Percentiles rank a stretch among this genome's conserved stretches.
These are phyloP conservation scores for Bungarus multicinctus DNA, from an alignment of 2,113 vertebrate genomes.

Conservation along the genomic window DNA sequence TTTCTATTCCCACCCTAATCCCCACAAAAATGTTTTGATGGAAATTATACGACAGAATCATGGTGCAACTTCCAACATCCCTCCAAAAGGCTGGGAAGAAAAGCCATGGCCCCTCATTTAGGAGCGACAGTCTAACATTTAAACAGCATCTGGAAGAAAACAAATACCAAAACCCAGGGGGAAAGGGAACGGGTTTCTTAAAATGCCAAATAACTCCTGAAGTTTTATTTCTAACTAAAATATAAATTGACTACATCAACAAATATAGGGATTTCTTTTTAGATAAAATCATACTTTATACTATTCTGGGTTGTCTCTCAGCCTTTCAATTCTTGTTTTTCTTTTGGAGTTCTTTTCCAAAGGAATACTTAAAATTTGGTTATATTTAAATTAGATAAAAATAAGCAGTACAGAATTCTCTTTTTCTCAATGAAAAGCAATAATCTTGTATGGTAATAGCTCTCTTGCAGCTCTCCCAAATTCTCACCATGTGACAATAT, in stretches of 20 bases:
- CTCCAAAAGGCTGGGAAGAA: not conserved
- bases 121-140: not conserved
- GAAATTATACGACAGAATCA: not conserved
- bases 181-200: not conserved
- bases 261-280: not conserved
- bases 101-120: not conserved
- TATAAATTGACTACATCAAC: not conserved
- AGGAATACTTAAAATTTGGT: not conserved
- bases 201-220: constrained; percentile 1
- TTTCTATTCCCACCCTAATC: not conserved
- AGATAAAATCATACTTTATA: not conserved
- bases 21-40: not conserved
- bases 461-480: not conserved
- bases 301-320: not conserved
- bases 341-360: too few relatives aligned
- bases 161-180: not conserved
- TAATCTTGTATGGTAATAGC: not conserved
- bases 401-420: not conserved
- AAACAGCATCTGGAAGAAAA: not conserved
- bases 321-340: not conserved
- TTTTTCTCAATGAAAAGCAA: not conserved
- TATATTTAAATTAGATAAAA: not conserved
- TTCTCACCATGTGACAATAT: not conserved
- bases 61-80: not conserved
- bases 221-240: not conserved